phyloP scores from a whole-genome alignment of 2,113 vertebrate genomes.

The Pantherophis guttatus region DNA sequence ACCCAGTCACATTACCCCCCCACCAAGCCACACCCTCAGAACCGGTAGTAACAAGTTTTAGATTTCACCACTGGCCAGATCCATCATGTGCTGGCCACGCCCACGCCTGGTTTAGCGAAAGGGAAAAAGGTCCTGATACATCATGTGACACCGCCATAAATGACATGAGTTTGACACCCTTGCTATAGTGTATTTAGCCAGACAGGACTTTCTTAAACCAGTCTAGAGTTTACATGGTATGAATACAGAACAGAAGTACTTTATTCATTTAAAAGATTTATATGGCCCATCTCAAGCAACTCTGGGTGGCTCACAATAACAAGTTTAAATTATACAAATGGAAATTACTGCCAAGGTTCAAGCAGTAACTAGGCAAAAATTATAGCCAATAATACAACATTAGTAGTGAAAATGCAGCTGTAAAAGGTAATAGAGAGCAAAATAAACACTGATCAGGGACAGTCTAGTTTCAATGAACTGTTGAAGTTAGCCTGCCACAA shows the following conservation, averaged over 20 bases:
- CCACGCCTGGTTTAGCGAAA: too few relatives aligned
- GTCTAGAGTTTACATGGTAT: neutral
- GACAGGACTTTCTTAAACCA: neutral
- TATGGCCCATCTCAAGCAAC: neutral
- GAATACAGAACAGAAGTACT: neutral
- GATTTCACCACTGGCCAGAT: too few relatives aligned
- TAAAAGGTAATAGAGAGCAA: neutral
- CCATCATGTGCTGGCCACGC: too few relatives aligned
- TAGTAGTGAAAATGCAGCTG: neutral
- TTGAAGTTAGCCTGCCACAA: neutral
- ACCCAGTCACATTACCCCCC: too few relatives aligned
- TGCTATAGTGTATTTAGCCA: neutral
- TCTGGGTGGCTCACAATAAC: neutral
- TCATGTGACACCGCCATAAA: too few relatives aligned
- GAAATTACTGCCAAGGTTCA: neutral
- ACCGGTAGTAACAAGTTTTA: too few relatives aligned
- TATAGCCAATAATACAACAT: neutral
- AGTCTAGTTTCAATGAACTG: neutral
- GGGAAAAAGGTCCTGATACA: too few relatives aligned
- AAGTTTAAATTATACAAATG: neutral
- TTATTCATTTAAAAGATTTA: neutral
- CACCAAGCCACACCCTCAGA: too few relatives aligned
- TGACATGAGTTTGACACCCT: too few relatives aligned
- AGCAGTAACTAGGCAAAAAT: neutral
- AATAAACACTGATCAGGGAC: neutral